Evolutionary conservation across 2,797 vertebrate species (phyloP), one percentile per base, ranked within the genome.

Genomic region (Chanos chanos): DNA sequence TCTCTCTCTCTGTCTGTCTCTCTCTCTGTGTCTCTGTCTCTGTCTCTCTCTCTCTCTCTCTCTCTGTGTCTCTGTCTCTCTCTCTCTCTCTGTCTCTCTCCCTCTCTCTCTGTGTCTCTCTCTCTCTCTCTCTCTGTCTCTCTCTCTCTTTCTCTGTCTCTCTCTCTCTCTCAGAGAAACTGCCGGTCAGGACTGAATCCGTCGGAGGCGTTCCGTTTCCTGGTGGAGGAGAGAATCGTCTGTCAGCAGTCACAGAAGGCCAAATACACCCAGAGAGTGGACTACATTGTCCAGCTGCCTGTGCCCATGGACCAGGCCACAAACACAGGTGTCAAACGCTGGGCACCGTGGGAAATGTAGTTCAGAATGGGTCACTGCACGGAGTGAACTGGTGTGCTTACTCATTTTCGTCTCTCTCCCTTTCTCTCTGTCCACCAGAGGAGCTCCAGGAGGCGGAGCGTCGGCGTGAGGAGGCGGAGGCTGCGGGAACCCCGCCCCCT

Each of bases 201-300:
- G 2, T 97, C 96, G 0, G 97, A 99, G 82, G 95, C 96, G 34
- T 99, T 98, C 82, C 92, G 94, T 71, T 99, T 98, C 75, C 83
- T 99, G 74, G 94, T 99, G 76, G 97, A 98, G 74, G 97, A 99
- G 64, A 94, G 91, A 83, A 94, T 99, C 65, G 94, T 98, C 78
- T 99, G 97, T 86, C 89, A 98, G 84, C 92, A 95, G 55, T 96
- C 97, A 2, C 92, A 94, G 72, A 98, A 97, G 80, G 95, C 96
- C 75, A 98, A 98, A 82, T 99, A 99, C 64, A 99, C 96, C 0
- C 96, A 98, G 79, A 86, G 97, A n/a, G 95, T 99, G 48, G 97
- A 99, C 79, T 99, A 99, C 65, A 98, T 99, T 1, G 89, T 99
- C 74, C 96, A 99, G 87, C 87, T 99, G 54, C 97, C 97, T 0